Evolutionary conservation across 2,797 vertebrate genomes (phyloP).

Genomic region (Pangasius mekongensis): DNA sequence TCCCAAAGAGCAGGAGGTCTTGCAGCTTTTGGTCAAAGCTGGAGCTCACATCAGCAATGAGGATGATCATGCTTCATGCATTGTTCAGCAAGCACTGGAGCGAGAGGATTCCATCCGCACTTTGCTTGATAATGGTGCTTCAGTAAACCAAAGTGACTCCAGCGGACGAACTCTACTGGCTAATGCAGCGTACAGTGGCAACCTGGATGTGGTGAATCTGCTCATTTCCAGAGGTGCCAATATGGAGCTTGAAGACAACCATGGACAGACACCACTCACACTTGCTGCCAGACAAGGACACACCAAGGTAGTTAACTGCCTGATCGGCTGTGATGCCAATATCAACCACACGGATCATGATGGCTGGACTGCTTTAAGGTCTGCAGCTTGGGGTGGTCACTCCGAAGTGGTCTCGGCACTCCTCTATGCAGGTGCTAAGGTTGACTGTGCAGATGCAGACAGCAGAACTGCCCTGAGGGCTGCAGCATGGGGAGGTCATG

Average conservation of each 20-base stretch:
- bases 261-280: constrained; percentile 94
- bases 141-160: constrained; percentile 93
- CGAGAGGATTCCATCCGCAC: constrained; percentile 95
- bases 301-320: constrained; percentile 95
- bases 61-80: constrained; percentile 89
- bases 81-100: constrained; percentile 93
- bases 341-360: constrained; percentile 97
- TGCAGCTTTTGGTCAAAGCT: constrained; percentile 96
- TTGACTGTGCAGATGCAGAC: constrained; percentile 94
- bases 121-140: constrained; percentile 90
- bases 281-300: constrained; percentile 95
- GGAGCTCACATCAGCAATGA: constrained; percentile 95
- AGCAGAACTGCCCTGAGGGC: constrained; percentile 93
- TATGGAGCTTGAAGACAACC: constrained; percentile 90
- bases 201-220: constrained; percentile 92
- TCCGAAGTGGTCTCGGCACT: constrained; percentile 96
- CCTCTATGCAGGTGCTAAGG: constrained; percentile 95
- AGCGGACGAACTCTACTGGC: constrained; percentile 90
- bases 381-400: constrained; percentile 96
- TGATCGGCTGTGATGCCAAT: constrained; percentile 92
- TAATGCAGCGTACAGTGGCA: constrained; percentile 93
- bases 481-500: constrained; percentile 97
- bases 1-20: constrained; percentile 94
- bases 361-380: constrained; percentile 94
- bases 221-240: constrained; percentile 90